Base-by-base conservation (phyloP, 2,113 vertebrate genomes). In the Loxodonta africana region DNA sequence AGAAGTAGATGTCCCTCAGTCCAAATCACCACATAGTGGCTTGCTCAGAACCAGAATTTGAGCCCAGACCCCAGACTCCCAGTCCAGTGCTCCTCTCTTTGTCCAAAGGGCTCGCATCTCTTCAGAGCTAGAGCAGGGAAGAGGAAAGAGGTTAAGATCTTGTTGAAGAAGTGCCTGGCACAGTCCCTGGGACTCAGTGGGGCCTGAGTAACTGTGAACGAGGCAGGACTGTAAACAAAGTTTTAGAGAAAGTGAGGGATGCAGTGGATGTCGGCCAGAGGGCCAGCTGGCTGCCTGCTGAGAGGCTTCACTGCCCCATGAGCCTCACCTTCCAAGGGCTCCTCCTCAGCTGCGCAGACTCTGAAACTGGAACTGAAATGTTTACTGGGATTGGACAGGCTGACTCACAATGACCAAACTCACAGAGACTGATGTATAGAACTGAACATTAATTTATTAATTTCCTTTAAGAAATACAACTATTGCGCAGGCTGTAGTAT, bases 21-120 rank as follows among this genome's bases (percentile, higher is more conserved):
- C 37, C 84, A n/a, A 15, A 41, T 8, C 14, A 4, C 51, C 2
- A 0, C 15, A n/a, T 1, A 30, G 21, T 0, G 0, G 46, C 65
- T 15, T 0, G 21, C 60, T 25, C 76, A 76, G 23, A 67, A 80
- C 15, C 63, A 37, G 90, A 30, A 11, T 33, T 89, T 20, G 78
- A 78, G 41, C 37, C 44, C 41, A 8, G 78, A 82, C 51, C 17
- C 48, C 12, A 21, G 51, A 21, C 37, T 84, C 48, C 48, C 48
- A 25, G 89, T 8, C 82, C 23, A 21, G 46, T 1, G 3, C 46
- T 77, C 71, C 20, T 84, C 41, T 28, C n/a, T 78, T 44, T 77
- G 69, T 57, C 51, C 0, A 1, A n/a, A 21, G 33, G 9, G 33
- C 23, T 33, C 33, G 60, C 0, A 18, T 23, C 28, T 81, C 62